These are phyloP conservation scores for Glaucomys volans DNA, from an alignment of 2,113 vertebrate genomes.

Conservation along the genomic window DNA sequence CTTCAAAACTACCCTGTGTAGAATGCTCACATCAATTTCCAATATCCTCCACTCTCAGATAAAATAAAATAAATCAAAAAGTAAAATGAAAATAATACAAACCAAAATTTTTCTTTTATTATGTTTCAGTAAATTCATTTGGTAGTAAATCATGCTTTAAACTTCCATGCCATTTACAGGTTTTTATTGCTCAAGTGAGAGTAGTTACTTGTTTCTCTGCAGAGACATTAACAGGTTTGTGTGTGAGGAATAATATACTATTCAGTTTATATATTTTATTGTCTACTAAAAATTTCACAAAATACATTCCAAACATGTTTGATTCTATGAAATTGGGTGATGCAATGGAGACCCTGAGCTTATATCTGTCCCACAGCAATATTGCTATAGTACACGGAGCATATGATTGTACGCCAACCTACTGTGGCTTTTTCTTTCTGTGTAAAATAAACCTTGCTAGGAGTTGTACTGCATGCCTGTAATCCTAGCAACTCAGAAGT, in stretches of 20 bases:
- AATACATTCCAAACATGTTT: neutral
- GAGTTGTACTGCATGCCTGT: too few species aligned
- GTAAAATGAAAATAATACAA: neutral
- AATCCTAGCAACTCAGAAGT: too few species aligned
- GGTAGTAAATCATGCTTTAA: neutral
- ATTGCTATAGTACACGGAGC: neutral
- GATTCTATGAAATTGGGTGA: neutral
- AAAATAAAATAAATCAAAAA: neutral
- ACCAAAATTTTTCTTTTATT: neutral
- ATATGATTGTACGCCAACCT: neutral
- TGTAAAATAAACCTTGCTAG: too few species aligned
- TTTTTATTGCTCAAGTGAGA: neutral
- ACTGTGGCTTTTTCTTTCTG: neutral
- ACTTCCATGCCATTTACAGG: neutral
- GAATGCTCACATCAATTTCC: neutral
- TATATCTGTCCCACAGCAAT: rapidly evolving
- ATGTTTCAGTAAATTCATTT: neutral
- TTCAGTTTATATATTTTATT: neutral
- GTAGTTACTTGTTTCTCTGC: neutral
- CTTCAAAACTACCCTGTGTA: neutral
- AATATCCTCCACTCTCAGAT: neutral
- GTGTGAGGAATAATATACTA: neutral
- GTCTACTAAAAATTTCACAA: neutral
- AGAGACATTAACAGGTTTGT: neutral
- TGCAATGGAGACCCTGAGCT: neutral